A percentile compares a stretch with the other conserved stretches of the same genome.
phyloP scores from a whole-genome alignment of 2,113 vertebrate genomes.

The Gobius niger region DNA sequence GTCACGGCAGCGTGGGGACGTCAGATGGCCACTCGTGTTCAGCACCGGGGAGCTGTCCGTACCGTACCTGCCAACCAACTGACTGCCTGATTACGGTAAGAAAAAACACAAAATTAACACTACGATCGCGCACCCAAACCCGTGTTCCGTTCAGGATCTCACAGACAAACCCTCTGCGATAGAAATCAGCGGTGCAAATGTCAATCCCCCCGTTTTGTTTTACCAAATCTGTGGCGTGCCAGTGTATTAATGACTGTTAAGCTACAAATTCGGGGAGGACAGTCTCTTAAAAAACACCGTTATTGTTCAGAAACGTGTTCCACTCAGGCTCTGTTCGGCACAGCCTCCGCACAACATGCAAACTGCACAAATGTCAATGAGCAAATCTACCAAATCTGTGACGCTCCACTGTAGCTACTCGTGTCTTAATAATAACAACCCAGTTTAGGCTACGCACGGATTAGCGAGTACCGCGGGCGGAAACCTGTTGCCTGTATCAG shows the following conservation, averaged over 20 bases:
- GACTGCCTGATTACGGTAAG: slow-evolving; percentile 25
- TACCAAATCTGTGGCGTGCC: background rate
- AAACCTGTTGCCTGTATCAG: slow-evolving; percentile 49
- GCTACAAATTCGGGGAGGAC: background rate
- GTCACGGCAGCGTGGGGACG: background rate
- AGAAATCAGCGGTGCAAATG: background rate
- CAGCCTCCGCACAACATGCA: background rate
- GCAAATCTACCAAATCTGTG: slow-evolving; percentile 10
- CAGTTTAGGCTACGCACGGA: slow-evolving; percentile 6
- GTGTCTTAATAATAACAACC: background rate
- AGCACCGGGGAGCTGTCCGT: slow-evolving; percentile 67
- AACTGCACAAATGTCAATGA: background rate
- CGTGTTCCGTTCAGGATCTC: background rate
- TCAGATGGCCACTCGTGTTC: slow-evolving; percentile 35
- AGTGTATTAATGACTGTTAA: background rate
- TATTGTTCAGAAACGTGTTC: too few relatives aligned
- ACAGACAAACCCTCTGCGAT: background rate
- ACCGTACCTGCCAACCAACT: slow-evolving; percentile 14
- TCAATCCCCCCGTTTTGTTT: background rate
- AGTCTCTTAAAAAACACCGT: background rate
- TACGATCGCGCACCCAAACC: background rate
- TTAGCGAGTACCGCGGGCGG: slow-evolving; percentile 22
- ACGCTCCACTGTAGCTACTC: background rate
- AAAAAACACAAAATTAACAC: background rate
- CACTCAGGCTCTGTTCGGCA: background rate